A percentile compares a stretch with the other conserved stretches of the same genome.
Evolutionary conservation across 2,888 invertebrate genomes (phyloP).

Genomic region (Tachina fera): DNA sequence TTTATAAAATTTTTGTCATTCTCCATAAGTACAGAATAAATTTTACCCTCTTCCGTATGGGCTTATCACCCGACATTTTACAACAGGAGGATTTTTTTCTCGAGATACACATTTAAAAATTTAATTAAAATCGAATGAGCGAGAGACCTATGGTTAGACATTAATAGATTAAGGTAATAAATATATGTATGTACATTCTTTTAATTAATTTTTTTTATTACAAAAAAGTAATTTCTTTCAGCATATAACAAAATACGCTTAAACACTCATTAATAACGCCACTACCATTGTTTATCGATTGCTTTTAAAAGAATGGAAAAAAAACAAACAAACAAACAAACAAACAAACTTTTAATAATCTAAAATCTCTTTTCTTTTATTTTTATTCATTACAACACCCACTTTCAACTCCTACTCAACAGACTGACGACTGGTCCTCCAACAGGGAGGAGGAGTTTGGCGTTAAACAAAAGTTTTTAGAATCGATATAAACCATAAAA

Average conservation of each 20-base stretch:
- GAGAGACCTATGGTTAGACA: no score
- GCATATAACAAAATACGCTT: conserved; percentile 1
- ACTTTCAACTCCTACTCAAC: conserved; percentile 4
- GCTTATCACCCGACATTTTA: no score
- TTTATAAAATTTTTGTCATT: no score
- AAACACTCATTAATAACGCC: background rate
- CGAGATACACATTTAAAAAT: no score
- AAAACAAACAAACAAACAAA: background rate
- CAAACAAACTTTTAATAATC: conserved; percentile 15
- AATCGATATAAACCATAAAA: conserved; percentile 59
- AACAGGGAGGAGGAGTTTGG: background rate
- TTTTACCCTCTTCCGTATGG: no score
- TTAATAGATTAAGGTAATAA: no score
- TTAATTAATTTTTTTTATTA: background rate
- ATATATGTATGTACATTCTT: background rate
- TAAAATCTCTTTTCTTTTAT: conserved; percentile 23
- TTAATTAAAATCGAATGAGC: no score
- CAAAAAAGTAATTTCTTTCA: background rate
- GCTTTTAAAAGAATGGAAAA: no score
- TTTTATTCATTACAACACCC: background rate
- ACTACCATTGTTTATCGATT: conserved; percentile 1
- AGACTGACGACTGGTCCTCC: conserved; percentile 23
- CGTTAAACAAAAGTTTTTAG: conserved; percentile 18
- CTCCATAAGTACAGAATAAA: no score
- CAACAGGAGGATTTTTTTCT: no score